Evolutionary conservation across 2,113 vertebrate genomes (phyloP).

Genomic region (Caretta caretta): DNA sequence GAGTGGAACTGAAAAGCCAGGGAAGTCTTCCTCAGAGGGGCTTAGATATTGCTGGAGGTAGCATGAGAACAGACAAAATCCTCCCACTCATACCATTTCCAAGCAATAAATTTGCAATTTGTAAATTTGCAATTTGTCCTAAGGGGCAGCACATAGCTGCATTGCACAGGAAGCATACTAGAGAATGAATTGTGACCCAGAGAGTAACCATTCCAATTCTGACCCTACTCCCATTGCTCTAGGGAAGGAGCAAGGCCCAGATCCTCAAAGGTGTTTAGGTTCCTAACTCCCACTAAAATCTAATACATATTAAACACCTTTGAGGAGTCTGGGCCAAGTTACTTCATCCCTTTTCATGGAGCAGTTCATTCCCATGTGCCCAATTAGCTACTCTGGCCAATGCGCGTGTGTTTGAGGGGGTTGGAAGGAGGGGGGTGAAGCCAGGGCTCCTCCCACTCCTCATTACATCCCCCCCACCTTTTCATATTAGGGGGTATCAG

Average conservation of each 20-base stretch:
- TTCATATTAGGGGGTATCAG: background rate
- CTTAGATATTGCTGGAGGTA: background rate
- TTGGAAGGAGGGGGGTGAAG: background rate
- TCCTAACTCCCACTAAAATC: background rate
- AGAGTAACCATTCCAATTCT: too few species aligned
- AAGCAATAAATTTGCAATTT: fast-evolving
- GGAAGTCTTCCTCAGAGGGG: background rate
- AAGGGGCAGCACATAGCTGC: background rate
- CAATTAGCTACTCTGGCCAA: background rate
- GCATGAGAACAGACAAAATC: background rate
- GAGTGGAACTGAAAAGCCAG: background rate
- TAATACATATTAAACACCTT: background rate
- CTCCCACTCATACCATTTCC: fast-evolving
- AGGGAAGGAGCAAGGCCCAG: background rate
- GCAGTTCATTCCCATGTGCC: background rate
- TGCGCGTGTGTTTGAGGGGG: background rate
- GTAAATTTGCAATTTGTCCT: too few species aligned
- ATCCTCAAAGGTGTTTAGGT: background rate
- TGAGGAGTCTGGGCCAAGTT: background rate
- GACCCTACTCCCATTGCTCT: too few species aligned
- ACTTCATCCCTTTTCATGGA: background rate
- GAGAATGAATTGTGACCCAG: background rate
- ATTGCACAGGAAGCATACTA: background rate
- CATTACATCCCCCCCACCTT: background rate
- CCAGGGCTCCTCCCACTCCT: background rate